Evolutionary conservation across 2,888 invertebrate genomes (phyloP), one percentile per base, ranked within the genome.

Genomic region (Dryomyza anilis): DNA sequence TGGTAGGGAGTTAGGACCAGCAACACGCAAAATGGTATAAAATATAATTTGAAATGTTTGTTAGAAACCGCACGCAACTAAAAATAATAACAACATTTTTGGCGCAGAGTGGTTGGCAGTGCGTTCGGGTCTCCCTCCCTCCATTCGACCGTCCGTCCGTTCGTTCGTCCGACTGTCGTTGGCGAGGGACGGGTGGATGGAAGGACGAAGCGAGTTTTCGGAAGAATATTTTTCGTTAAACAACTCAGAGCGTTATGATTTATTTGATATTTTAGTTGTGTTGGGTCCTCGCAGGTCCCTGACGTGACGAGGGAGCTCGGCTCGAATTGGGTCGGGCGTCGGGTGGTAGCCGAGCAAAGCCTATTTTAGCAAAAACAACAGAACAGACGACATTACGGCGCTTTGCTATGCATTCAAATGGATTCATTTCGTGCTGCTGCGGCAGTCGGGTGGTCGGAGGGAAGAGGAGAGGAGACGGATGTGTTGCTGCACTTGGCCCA

Each of bases 1-100:
- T n/a, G n/a, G n/a, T n/a, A n/a, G n/a, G n/a, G n/a, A n/a, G n/a
- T n/a, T n/a, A n/a, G n/a, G n/a, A 45, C 16, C 56, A 56, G 64
- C 63, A 63, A 56, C 65, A 63, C 33, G 39, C 53, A 63, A 64
- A 64, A 29, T 33, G 48, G 25, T 46, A 46, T 59, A 30, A 60
- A 61, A 52, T 61, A 61, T 61, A 61, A 61, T 61, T 61, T 52
- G 61, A 61, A 61, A 61, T 61, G 61, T 61, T 61, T 61, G 61
- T 39, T 52, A 10, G 61, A 52, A 52, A 61, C 61, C 61, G 7
- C 61, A 52, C 52, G 52, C 61, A 61, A 52, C 52, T 52, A 61
- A 61, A 61, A 61, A 61, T 53, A 53, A 61, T 60, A 61, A 43
- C 60, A 52, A 50, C 52, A 53, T 16, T 29, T 33, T 21, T 21